Conservation (phyloP, 1,140 invertebrate genomes). For the Elymnias hypermnestra region DNA sequence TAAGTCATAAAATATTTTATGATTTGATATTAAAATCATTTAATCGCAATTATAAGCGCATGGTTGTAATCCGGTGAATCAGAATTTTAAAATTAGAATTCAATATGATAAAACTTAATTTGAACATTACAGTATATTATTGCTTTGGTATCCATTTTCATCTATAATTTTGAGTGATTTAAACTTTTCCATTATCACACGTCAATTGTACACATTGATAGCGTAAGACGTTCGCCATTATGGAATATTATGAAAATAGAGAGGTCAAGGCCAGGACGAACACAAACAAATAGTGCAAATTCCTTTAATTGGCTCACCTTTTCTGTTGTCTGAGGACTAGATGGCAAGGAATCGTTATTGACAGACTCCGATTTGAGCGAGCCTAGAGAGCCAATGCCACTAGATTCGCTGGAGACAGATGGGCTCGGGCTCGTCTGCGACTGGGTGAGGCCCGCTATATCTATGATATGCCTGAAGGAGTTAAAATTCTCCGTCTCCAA, state of each 20-base stretch:
- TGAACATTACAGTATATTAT: no score
- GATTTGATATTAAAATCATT: no score
- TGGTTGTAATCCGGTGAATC: no score
- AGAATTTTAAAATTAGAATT: no score
- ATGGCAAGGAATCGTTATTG: conserved; percentile 67
- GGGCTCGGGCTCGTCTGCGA: conserved; percentile 69
- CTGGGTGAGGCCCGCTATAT: conserved; percentile 68
- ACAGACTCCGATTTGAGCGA: conserved; percentile 73
- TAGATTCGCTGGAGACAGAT: conserved; percentile 73
- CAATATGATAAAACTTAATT: no score
- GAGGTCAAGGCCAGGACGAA: conserved; percentile 73
- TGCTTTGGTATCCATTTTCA: no score
- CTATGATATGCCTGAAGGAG: conserved; percentile 70
- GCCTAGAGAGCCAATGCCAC: conserved; percentile 71
- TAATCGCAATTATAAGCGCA: no score
- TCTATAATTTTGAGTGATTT: no score
- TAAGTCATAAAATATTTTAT: no score
- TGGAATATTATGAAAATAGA: conserved; percentile 76
- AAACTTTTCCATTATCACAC: conserved; percentile 57
- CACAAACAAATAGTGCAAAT: conserved; percentile 63
- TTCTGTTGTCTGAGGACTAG: conserved; percentile 73
- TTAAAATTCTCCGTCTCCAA: conserved; percentile 72
- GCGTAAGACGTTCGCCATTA: conserved; percentile 70
- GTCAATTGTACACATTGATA: conserved; percentile 62
- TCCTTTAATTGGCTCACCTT: conserved; percentile 57